Evolutionary conservation across 2,797 vertebrate genomes (phyloP).

Genomic region (Podarcis siculus): DNA sequence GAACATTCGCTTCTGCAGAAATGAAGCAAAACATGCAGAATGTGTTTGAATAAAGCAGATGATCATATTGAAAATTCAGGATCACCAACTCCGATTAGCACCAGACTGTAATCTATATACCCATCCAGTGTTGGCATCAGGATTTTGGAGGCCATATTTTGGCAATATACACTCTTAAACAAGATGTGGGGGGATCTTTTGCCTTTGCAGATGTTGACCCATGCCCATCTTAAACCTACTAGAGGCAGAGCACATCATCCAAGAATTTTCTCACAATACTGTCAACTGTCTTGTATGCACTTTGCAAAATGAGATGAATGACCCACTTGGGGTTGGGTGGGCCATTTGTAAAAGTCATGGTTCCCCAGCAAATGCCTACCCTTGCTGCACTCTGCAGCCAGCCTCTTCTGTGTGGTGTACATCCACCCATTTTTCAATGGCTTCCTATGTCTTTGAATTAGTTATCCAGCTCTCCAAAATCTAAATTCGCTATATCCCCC

Average conservation of each 20-base stretch:
- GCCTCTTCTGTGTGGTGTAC: background rate
- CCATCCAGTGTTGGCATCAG: background rate
- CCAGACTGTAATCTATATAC: background rate
- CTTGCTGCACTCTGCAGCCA: background rate
- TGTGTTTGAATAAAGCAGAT: background rate
- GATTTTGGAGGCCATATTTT: background rate
- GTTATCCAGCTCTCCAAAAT: background rate
- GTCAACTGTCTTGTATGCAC: background rate
- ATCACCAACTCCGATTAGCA: background rate
- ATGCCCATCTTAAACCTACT: background rate
- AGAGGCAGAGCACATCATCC: background rate
- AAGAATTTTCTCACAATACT: too few relatives aligned
- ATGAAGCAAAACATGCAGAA: background rate
- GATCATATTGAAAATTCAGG: background rate
- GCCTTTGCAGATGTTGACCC: too few relatives aligned
- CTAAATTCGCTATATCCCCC: background rate
- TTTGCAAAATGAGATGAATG: background rate
- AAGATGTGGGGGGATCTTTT: background rate
- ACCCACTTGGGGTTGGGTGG: background rate
- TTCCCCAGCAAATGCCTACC: background rate
- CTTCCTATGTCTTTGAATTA: background rate
- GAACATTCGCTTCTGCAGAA: background rate
- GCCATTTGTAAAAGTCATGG: background rate
- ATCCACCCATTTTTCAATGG: background rate
- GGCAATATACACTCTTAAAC: background rate